Conservation (phyloP, 2,113 vertebrate genomes). For the Climacteris rufus region DNA sequence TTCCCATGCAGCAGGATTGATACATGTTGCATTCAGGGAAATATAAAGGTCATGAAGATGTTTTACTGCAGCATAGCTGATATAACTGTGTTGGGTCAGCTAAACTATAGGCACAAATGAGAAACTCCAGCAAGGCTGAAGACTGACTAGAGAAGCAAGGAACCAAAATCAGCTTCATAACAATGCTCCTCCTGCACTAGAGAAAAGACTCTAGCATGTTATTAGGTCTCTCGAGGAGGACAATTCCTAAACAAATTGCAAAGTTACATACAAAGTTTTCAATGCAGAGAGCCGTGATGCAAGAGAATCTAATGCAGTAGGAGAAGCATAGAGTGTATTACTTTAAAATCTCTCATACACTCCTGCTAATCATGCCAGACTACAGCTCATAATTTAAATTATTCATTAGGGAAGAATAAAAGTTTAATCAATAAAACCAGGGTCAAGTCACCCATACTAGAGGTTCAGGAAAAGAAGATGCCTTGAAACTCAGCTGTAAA, state of each 20-base stretch:
- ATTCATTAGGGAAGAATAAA: constrained; percentile 72
- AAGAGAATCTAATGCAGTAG: background rate
- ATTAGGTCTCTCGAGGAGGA: background rate
- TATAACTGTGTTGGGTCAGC: background rate
- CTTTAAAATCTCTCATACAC: background rate
- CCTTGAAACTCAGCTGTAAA: background rate
- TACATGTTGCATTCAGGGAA: background rate
- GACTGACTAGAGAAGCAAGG: background rate
- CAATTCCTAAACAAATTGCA: background rate
- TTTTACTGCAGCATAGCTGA: background rate
- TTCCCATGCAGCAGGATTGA: background rate
- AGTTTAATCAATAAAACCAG: constrained; percentile 70
- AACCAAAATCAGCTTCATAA: background rate
- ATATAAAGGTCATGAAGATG: rapidly evolving
- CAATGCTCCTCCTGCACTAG: background rate
- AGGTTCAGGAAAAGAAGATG: constrained; percentile 38
- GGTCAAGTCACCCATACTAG: constrained; percentile 35
- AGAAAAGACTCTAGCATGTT: background rate
- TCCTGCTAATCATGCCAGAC: constrained; percentile 20
- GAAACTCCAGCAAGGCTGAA: background rate
- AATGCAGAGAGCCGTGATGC: background rate
- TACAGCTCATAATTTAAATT: constrained; percentile 53
- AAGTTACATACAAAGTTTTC: background rate
- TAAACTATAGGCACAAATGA: background rate
- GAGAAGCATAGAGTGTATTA: background rate